These are phyloP conservation scores for Strix aluco DNA, from an alignment of 2,113 vertebrate genomes.

Conservation along the genomic window DNA sequence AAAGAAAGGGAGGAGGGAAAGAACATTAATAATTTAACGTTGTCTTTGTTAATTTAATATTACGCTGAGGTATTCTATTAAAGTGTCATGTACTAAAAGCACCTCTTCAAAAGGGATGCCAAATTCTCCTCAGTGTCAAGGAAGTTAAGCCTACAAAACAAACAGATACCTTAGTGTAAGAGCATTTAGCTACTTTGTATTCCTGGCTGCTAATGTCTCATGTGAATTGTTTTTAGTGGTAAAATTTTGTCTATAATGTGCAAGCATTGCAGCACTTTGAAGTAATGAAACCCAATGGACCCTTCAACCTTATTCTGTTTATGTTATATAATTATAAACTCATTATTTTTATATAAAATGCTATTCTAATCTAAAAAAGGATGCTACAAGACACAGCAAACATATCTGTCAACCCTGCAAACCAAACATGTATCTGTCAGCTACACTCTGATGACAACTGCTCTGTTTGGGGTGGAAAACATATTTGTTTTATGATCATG, in stretches of 20 bases:
- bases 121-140: slow-evolving; percentile 71
- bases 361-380: not conserved
- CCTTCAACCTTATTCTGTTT: slow-evolving; percentile 64
- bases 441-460: not conserved
- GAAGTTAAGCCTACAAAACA: slow-evolving; percentile 69
- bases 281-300: slow-evolving; percentile 71
- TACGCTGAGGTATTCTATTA: slow-evolving; percentile 73
- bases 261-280: slow-evolving; percentile 55
- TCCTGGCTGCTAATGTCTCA: slow-evolving; percentile 45
- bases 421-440: not conserved
- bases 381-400: not conserved
- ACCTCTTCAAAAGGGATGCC: slow-evolving; percentile 63
- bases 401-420: not conserved
- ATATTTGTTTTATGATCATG: not conserved
- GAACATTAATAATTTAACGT: slow-evolving; percentile 61
- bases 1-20: slow-evolving; percentile 47
- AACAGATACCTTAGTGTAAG: slow-evolving; percentile 58
- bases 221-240: slow-evolving; percentile 43
- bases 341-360: slow-evolving; percentile 62
- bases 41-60: slow-evolving; percentile 75
- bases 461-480: not conserved
- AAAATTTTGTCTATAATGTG: slow-evolving; percentile 50
- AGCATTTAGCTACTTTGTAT: slow-evolving; percentile 51
- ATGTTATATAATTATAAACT: slow-evolving; percentile 69
- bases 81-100: slow-evolving; percentile 71